Conservation (phyloP, 2,888 invertebrate genomes). For the Drosophila barbarae region DNA sequence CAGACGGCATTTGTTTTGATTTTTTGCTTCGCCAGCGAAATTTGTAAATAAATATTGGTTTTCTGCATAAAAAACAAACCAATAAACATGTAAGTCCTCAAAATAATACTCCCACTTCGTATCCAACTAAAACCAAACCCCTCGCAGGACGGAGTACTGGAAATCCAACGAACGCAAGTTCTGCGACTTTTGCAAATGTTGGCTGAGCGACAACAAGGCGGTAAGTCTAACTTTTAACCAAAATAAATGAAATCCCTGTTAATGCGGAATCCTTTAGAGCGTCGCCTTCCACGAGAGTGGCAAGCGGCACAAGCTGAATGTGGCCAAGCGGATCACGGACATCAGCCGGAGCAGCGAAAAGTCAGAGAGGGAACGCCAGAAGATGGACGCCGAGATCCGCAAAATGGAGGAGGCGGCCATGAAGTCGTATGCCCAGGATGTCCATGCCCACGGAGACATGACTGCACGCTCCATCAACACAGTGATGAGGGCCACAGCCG, state of each 20-base stretch:
- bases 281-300: constrained; percentile 97
- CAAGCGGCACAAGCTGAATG: constrained; percentile 94
- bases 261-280: constrained; percentile 83
- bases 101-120: too few species aligned
- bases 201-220: constrained; percentile 98
- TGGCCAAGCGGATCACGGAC: constrained; percentile 90
- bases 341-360: constrained; percentile 91
- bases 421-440: constrained; percentile 92
- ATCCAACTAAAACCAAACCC: too few species aligned
- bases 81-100: constrained; percentile 47
- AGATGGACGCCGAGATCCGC: constrained; percentile 88
- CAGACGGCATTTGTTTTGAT: too few species aligned
- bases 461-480: constrained; percentile 76
- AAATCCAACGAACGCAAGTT: constrained; percentile 96
- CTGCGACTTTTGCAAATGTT: constrained; percentile 99
- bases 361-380: constrained; percentile 87
- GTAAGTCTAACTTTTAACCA: constrained; percentile 79
- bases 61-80: not conserved
- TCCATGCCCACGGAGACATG: constrained; percentile 80
- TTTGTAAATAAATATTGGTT: constrained; percentile 6
- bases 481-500: constrained; percentile 73
- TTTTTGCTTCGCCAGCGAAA: not conserved
- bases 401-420: constrained; percentile 95
- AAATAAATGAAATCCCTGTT: not conserved
- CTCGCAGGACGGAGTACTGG: constrained; percentile 95